These are phyloP conservation scores for Pandemis cinnamomeana DNA, from an alignment of 2,888 invertebrate genomes.

Conservation along the genomic window DNA sequence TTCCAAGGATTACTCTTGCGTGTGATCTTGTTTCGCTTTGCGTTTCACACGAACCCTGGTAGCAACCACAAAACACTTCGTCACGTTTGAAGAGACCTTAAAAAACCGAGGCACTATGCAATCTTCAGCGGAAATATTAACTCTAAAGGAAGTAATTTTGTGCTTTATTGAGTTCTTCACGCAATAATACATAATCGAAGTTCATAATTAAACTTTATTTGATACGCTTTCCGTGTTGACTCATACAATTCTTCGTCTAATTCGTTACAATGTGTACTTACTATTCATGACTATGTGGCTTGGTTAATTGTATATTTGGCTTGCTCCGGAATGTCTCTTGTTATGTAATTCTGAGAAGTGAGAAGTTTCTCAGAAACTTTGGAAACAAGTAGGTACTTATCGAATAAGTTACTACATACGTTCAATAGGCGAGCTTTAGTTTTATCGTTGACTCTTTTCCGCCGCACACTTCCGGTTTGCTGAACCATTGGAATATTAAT, in stretches of 20 bases:
- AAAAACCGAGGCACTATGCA: slow-evolving; percentile 41
- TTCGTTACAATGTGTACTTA: slow-evolving; percentile 36
- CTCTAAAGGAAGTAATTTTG: slow-evolving; percentile 73
- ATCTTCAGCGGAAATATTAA: slow-evolving; percentile 58
- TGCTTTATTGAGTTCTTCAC: slow-evolving; percentile 75
- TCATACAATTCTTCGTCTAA: slow-evolving; percentile 33
- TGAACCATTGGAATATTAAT: slow-evolving; percentile 66
- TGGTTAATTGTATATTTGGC: slow-evolving; percentile 27
- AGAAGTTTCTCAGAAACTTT: slow-evolving; percentile 32
- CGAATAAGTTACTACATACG: slow-evolving; percentile 45
- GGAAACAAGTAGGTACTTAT: slow-evolving; percentile 46
- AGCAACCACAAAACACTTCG: slow-evolving; percentile 39
- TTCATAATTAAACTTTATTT: slow-evolving; percentile 68
- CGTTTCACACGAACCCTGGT: slow-evolving; percentile 52
- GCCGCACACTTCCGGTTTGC: slow-evolving; percentile 63
- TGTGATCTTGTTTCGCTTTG: slow-evolving; percentile 46
- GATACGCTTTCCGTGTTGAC: slow-evolving; percentile 71
- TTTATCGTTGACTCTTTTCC: slow-evolving; percentile 52
- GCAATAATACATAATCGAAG: slow-evolving; percentile 57
- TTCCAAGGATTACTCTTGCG: slow-evolving; percentile 31
- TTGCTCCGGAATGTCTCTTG: neutral
- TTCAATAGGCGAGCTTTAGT: slow-evolving; percentile 52
- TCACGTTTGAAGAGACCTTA: slow-evolving; percentile 32
- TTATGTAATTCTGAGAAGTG: slow-evolving; percentile 27
- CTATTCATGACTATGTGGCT: slow-evolving; percentile 31